These are phyloP conservation scores for Chaetorhynchus papuensis DNA, from an alignment of 2,113 vertebrate species.

Conservation along the genomic window DNA sequence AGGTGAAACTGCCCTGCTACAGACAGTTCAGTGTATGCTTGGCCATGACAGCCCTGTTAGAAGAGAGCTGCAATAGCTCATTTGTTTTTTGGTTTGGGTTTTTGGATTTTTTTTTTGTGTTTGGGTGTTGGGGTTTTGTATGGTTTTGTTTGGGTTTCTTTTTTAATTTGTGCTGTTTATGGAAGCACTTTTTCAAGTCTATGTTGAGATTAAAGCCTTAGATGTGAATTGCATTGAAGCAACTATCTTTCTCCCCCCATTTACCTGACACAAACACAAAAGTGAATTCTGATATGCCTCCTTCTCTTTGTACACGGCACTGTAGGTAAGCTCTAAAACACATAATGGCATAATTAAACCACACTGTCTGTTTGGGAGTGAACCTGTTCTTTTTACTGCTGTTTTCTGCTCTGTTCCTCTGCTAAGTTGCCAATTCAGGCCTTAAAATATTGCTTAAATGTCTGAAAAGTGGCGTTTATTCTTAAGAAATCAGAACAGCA, in stretches of 20 bases:
- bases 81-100: neutral
- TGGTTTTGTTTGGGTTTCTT: neutral
- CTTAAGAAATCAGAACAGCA: constrained; percentile 23
- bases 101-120: neutral
- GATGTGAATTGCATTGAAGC: neutral
- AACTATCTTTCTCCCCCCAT: neutral
- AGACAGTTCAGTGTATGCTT: neutral
- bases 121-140: neutral
- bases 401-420: constrained; percentile 25
- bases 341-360: constrained; percentile 15
- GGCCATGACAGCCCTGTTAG: neutral
- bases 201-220: constrained; percentile 7
- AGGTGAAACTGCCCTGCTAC: neutral
- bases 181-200: neutral
- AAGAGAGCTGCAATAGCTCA: neutral
- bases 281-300: constrained; percentile 20
- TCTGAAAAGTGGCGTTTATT: constrained; percentile 49
- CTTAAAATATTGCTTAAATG: constrained; percentile 24
- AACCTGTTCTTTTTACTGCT: constrained; percentile 26
- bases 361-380: neutral
- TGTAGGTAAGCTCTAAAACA: constrained; percentile 12
- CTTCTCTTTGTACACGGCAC: neutral
- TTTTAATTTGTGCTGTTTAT: neutral
- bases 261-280: constrained; percentile 25
- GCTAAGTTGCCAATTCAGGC: constrained; percentile 5